Percentiles rank a stretch among this genome's conserved stretches.
Evolutionary conservation across 2,113 vertebrate species (phyloP).

Genomic region (Stigmatopora argus): DNA sequence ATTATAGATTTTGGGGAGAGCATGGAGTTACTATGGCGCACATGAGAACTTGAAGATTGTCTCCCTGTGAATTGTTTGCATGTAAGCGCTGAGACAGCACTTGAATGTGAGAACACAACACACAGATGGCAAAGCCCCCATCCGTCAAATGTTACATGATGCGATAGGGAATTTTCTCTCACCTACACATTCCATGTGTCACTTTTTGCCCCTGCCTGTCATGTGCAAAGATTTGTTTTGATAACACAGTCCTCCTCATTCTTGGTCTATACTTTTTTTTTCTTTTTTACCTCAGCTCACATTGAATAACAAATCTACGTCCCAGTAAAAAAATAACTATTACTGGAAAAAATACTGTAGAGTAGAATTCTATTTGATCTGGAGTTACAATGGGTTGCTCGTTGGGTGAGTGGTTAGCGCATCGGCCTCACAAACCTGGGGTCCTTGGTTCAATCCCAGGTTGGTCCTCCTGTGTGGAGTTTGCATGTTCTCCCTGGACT

Average conservation of each 20-base stretch:
- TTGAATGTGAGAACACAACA: slow-evolving; percentile 28
- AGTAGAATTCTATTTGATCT: too few species aligned
- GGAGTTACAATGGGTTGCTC: too few species aligned
- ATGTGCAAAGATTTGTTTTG: slow-evolving; percentile 45
- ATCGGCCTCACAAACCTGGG: too few species aligned
- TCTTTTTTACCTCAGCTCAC: too few species aligned
- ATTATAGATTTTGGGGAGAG: neutral
- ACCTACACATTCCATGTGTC: slow-evolving; percentile 38
- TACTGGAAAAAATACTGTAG: too few species aligned
- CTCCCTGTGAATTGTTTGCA: slow-evolving; percentile 14
- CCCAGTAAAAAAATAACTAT: too few species aligned
- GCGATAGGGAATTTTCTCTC: slow-evolving; percentile 22
- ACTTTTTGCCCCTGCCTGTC: slow-evolving; percentile 19
- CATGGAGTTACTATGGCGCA: neutral
- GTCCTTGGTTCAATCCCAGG: too few species aligned
- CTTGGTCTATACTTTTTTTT: slow-evolving; percentile 20
- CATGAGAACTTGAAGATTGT: neutral
- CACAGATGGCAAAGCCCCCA: slow-evolving; percentile 35
- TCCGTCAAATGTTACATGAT: slow-evolving; percentile 26
- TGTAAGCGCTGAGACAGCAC: slow-evolving; percentile 29
- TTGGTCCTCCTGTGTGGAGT: too few species aligned
- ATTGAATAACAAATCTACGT: too few species aligned
- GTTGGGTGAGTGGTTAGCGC: too few species aligned
- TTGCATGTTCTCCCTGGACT: too few species aligned
- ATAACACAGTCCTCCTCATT: slow-evolving; percentile 47